These are phyloP conservation scores for Pygmarrhopalites habei DNA, from an alignment of 1,140 invertebrate genomes.

Conservation along the genomic window DNA sequence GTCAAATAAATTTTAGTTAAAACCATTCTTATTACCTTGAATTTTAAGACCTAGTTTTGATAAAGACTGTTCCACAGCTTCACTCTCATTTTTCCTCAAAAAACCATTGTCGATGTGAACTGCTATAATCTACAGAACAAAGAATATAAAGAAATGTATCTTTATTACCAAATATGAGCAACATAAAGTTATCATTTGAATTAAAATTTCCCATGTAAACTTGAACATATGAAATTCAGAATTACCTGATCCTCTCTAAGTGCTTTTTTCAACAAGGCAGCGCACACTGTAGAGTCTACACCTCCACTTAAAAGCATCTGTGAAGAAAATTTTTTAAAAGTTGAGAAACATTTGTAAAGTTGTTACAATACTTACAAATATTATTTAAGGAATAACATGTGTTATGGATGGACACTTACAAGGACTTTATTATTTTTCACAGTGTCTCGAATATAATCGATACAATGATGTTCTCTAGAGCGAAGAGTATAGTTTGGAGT, in stretches of 20 bases:
- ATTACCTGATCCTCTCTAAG: constrained; percentile 70
- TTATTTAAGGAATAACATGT: neutral
- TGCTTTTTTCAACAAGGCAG: constrained; percentile 84
- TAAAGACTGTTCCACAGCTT: constrained; percentile 77
- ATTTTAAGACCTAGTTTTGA: constrained; percentile 78
- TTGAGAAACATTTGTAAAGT: neutral
- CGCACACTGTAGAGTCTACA: constrained; percentile 97
- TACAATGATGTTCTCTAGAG: constrained; percentile 80
- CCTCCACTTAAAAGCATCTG: constrained; percentile 91
- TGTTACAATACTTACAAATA: too few relatives aligned
- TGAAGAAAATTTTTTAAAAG: too few relatives aligned
- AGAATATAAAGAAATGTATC: neutral
- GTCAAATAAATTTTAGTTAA: neutral
- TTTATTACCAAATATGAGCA: neutral
- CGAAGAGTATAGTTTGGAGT: constrained; percentile 82
- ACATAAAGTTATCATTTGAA: too few relatives aligned
- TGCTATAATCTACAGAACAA: constrained; percentile 71
- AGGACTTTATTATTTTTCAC: constrained; percentile 90
- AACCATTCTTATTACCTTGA: constrained; percentile 52
- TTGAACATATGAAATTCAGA: neutral
- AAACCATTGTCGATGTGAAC: constrained; percentile 99
- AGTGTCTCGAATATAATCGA: constrained; percentile 83
- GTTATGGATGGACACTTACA: constrained; percentile 53
- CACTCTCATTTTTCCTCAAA: constrained; percentile 92
- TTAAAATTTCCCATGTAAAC: too few relatives aligned